These are phyloP conservation scores for Drosophila santomea DNA, from an alignment of 1,140 invertebrate genomes.

Conservation along the genomic window DNA sequence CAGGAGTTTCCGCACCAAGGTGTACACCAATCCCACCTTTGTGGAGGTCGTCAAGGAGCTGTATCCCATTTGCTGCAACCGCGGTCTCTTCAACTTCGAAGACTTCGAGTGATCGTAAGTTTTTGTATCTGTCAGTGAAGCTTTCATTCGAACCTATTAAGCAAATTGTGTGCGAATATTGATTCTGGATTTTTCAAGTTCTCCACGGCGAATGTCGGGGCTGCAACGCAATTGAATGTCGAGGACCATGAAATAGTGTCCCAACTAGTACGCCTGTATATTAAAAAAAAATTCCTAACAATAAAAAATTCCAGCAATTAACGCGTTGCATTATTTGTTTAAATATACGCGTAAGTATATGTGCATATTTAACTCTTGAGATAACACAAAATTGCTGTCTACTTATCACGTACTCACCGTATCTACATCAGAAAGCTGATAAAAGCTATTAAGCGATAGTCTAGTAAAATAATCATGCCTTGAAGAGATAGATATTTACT, in stretches of 20 bases:
- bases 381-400: not conserved
- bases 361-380: not conserved
- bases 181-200: constrained; percentile 46
- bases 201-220: constrained; percentile 1
- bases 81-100: constrained; percentile 62
- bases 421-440: constrained; percentile 14
- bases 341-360: not conserved
- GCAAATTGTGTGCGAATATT: constrained; percentile 49
- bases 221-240: constrained; percentile 18
- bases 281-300: not conserved
- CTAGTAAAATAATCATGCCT: not conserved
- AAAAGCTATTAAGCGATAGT: not conserved
- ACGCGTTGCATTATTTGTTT: not conserved
- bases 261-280: not conserved
- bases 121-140: constrained; percentile 4
- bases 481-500: not conserved
- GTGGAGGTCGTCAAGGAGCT: constrained; percentile 52
- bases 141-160: constrained; percentile 14
- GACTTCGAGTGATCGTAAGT: constrained; percentile 12
- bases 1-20: constrained; percentile 25
- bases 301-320: not conserved
- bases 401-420: constrained; percentile 6
- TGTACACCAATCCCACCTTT: constrained; percentile 49
- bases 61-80: constrained; percentile 63
- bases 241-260: constrained; percentile 12